Percentiles rank a stretch among this genome's conserved stretches.
Evolutionary conservation across 2,797 vertebrate species (phyloP).

Genomic region (Enteromius unitaeniatus): DNA sequence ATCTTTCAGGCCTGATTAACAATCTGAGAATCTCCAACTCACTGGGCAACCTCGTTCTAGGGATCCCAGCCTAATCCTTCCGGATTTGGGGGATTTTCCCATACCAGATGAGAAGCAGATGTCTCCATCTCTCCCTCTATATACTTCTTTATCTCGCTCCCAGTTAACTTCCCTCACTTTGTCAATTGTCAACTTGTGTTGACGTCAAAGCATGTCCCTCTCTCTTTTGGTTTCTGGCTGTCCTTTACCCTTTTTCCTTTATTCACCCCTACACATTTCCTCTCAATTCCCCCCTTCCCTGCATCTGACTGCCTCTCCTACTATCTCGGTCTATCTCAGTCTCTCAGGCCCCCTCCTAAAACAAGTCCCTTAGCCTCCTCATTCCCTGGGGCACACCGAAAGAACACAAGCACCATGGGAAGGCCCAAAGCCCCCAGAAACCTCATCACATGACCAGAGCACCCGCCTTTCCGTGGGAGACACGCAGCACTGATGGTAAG

Average conservation of each 20-base stretch:
- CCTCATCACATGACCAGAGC: slow-evolving; percentile 69
- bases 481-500: slow-evolving; percentile 65
- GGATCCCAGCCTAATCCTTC: slow-evolving; percentile 76
- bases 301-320: slow-evolving; percentile 52
- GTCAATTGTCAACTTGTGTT: slow-evolving; percentile 56
- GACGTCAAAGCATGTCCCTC: slow-evolving; percentile 55
- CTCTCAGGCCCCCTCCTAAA: slow-evolving; percentile 65
- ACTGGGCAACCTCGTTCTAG: slow-evolving; percentile 70
- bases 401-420: slow-evolving; percentile 85
- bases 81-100: slow-evolving; percentile 81
- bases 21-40: slow-evolving; percentile 59
- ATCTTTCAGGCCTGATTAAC: slow-evolving; percentile 14
- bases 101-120: slow-evolving; percentile 86
- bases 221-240: slow-evolving; percentile 54
- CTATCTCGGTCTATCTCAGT: slow-evolving; percentile 61
- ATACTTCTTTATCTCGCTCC: slow-evolving; percentile 31
- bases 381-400: slow-evolving; percentile 65
- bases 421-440: slow-evolving; percentile 76
- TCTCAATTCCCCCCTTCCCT: slow-evolving; percentile 33
- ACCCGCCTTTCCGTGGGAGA: slow-evolving; percentile 68
- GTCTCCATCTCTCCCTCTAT: slow-evolving; percentile 65
- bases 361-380: slow-evolving; percentile 62
- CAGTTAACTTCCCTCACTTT: slow-evolving; percentile 54
- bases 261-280: slow-evolving; percentile 56
- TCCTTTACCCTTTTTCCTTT: slow-evolving; percentile 53